Evolutionary conservation across 1,140 invertebrate species (phyloP).

Genomic region (Phortica variegata): DNA sequence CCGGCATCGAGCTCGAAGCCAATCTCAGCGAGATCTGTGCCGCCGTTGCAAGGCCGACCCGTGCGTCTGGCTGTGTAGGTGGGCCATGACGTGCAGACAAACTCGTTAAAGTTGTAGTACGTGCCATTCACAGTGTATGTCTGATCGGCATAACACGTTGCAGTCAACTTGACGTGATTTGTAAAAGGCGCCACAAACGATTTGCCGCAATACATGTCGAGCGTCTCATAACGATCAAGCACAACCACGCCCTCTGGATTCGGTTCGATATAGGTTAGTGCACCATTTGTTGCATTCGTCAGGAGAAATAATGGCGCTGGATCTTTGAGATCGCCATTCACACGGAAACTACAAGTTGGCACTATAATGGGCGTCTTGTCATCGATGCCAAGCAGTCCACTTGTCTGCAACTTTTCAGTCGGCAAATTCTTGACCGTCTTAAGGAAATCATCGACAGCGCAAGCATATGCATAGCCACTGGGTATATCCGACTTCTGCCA

Average conservation of each 20-base stretch:
- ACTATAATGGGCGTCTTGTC: neutral
- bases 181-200: slow-evolving; percentile 26
- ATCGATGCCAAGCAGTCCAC: slow-evolving; percentile 24
- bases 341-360: slow-evolving; percentile 22
- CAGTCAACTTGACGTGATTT: slow-evolving; percentile 18
- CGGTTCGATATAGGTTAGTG: slow-evolving; percentile 31
- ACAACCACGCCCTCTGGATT: slow-evolving; percentile 26
- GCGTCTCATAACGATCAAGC: slow-evolving; percentile 27
- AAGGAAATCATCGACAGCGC: slow-evolving; percentile 63
- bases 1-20: slow-evolving; percentile 42
- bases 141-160: slow-evolving; percentile 25
- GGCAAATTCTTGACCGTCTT: slow-evolving; percentile 57
- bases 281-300: slow-evolving; percentile 11
- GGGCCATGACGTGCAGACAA: slow-evolving; percentile 43
- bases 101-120: slow-evolving; percentile 33
- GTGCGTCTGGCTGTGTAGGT: slow-evolving; percentile 45
- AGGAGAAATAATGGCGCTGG: slow-evolving; percentile 34
- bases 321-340: slow-evolving; percentile 39
- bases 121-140: slow-evolving; percentile 31
- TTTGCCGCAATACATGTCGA: slow-evolving; percentile 40
- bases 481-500: slow-evolving; percentile 59
- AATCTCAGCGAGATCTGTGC: slow-evolving; percentile 43
- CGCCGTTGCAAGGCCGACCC: slow-evolving; percentile 39
- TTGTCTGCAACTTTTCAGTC: slow-evolving; percentile 32
- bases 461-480: slow-evolving; percentile 67